Base-by-base conservation (phyloP, 2,113 vertebrate species). In the Microcebus jonahi region DNA sequence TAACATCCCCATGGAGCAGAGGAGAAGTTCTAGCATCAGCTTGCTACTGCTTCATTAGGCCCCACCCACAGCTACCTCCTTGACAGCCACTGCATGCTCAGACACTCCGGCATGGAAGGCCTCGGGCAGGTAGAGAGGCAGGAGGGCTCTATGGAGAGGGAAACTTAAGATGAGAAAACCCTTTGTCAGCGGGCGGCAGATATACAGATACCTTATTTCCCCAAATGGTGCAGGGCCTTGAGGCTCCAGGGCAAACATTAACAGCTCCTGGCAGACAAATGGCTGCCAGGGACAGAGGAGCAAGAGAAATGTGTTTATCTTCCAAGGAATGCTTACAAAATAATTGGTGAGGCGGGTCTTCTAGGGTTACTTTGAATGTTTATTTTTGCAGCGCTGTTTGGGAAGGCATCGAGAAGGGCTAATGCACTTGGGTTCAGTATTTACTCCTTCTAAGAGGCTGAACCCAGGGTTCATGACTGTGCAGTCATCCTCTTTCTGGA, bases 311-410 rank as follows among this genome's bases (percentile, higher is more conserved):
- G 63, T 92, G 81, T 57, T 89, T 96, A 94, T 79, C 81, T 97
- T 89, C 73, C 93, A 88, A 80, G 65, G 94, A 75, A 91, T 91
- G 79, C 96, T 98, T 95, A 96, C 18, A 96, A 94, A 97, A 96
- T 96, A 96, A 96, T 97, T 96, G 94, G 77, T 70, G n/a, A 94
- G 80, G 63, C 80, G 95, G 70, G 67, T 86, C 87, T 89, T 80
- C 88, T 93, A 91, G 89, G 93, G 95, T 96, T 97, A 93, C 94
- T 48, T 9, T 84, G 39, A 95, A 71, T 90, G 86, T 97, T 98
- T 97, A 96, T 84, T 95, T 97, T 95, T 96, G 57, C 83, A 70
- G 83, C 45, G 13, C 95, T 97, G 95, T 96, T 96, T 88, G 79
- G 81, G 65, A 94, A 95, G 91, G 91, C 92, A 71, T 12, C n/a